phyloP scores from a whole-genome alignment of 2,113 vertebrate genomes.

The Brevimyrus niger region DNA sequence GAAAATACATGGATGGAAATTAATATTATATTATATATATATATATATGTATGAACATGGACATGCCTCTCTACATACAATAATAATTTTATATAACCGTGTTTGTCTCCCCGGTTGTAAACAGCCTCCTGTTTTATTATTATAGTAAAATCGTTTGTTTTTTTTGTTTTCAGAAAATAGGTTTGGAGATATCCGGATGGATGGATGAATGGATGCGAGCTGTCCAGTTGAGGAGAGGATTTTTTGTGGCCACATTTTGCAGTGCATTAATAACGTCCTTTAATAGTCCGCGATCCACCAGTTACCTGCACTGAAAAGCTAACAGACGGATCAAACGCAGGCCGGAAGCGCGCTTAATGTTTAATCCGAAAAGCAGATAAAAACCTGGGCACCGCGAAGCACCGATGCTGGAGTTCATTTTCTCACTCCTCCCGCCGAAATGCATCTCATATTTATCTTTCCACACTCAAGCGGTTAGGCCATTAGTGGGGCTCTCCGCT shows the following conservation, averaged over 20 bases:
- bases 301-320: background rate
- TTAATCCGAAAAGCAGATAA: background rate
- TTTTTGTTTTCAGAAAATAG: background rate
- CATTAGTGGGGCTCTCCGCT: background rate
- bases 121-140: background rate
- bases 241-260: background rate
- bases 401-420: slow-evolving; percentile 1
- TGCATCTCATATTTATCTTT: slow-evolving; percentile 10
- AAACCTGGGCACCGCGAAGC: background rate
- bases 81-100: background rate
- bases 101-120: background rate
- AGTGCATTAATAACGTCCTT: background rate
- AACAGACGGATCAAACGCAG: background rate
- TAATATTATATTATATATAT: background rate
- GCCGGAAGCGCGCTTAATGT: background rate
- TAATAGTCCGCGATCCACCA: background rate
- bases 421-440: background rate
- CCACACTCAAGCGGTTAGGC: background rate
- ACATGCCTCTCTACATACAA: background rate
- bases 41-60: background rate
- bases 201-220: background rate
- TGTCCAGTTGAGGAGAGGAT: background rate
- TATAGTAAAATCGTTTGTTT: background rate
- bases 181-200: background rate
- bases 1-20: background rate